A percentile compares a stretch with the other conserved stretches of the same genome.
Conservation (phyloP, 2,113 vertebrate genomes). For the Chinchilla lanigera region DNA sequence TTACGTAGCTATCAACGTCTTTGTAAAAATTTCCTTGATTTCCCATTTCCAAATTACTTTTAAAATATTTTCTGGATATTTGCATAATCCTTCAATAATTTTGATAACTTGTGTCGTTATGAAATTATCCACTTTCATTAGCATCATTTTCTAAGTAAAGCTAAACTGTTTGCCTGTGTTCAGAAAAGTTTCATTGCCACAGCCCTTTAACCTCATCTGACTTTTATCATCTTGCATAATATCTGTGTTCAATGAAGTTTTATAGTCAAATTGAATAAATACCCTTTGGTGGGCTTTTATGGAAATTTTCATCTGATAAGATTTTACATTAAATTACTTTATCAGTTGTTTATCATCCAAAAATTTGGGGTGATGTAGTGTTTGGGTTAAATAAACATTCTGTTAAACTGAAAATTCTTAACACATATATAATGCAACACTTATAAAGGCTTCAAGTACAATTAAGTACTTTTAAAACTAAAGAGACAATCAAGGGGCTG, state of each 20-base stretch:
- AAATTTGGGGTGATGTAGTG: background rate
- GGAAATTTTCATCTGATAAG: slow-evolving; percentile 36
- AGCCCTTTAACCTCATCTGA: background rate
- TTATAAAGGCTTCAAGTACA: background rate
- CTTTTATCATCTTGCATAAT: background rate
- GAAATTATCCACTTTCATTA: slow-evolving; percentile 21
- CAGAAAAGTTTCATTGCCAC: background rate
- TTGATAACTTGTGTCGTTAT: background rate
- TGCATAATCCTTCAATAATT: background rate
- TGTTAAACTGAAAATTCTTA: background rate
- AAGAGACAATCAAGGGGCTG: slow-evolving; percentile 20
- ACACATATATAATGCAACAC: background rate
- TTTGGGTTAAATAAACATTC: slow-evolving; percentile 28
- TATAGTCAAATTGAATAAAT: slow-evolving; percentile 19
- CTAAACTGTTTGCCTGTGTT: background rate
- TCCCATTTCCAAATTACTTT: slow-evolving; percentile 5
- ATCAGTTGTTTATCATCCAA: background rate
- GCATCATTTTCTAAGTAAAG: background rate
- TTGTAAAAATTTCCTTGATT: background rate
- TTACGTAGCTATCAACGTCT: background rate
- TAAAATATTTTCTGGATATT: background rate
- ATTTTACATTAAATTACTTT: slow-evolving; percentile 1
- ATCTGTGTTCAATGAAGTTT: background rate
- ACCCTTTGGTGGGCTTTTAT: background rate
- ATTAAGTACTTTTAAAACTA: background rate